phyloP scores from a whole-genome alignment of 2,113 vertebrate genomes.

The Eulacestoma nigropectus region DNA sequence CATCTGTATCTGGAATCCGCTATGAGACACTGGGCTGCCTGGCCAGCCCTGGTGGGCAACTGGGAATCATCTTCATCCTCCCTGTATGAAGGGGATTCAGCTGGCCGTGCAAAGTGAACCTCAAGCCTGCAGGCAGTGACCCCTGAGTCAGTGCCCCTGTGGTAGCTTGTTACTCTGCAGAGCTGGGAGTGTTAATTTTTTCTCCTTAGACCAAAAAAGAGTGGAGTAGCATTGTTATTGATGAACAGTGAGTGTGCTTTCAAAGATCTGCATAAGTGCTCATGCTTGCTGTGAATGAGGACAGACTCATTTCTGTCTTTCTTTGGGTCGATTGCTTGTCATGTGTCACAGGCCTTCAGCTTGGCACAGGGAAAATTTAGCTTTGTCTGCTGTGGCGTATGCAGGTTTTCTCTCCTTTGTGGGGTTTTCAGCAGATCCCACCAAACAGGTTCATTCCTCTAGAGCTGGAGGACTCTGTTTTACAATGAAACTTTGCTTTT shows the following conservation, averaged over 20 bases:
- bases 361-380: not conserved
- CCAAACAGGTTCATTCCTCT: not conserved
- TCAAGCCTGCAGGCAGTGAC: not conserved
- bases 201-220: not conserved
- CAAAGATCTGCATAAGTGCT: not conserved
- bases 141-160: not conserved
- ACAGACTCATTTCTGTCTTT: not conserved
- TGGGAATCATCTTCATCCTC: not conserved
- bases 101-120: not conserved
- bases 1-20: not conserved
- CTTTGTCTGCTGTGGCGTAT: not conserved
- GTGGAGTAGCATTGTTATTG: not conserved
- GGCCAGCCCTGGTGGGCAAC: fast-evolving
- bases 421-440: not conserved
- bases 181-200: not conserved
- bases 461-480: not conserved
- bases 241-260: not conserved
- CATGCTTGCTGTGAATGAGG: not conserved
- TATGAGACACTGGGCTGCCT: not conserved
- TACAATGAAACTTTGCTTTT: not conserved
- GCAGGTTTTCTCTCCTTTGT: not conserved
- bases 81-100: not conserved
- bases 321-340: not conserved
- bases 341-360: not conserved
- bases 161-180: not conserved